These are phyloP conservation scores for Dyspetes luteomarginatus DNA, from an alignment of 2,888 invertebrate species.

Conservation along the genomic window DNA sequence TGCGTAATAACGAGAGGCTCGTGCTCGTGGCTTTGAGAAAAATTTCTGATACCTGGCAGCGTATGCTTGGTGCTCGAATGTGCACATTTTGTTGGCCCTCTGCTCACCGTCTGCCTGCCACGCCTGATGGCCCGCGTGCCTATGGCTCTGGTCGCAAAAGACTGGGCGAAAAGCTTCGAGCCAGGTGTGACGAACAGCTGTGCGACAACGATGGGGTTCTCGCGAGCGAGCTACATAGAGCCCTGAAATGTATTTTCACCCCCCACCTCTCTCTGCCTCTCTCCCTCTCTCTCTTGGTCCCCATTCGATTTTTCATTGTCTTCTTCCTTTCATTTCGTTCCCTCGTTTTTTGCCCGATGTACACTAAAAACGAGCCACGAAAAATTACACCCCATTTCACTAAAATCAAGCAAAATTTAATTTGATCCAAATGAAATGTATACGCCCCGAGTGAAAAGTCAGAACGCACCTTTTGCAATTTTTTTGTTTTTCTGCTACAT, in stretches of 20 bases:
- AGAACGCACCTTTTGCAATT: too few species aligned
- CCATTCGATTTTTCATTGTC: not conserved
- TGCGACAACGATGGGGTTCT: conserved; percentile 38
- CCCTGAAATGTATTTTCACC: not conserved
- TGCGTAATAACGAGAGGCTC: not conserved
- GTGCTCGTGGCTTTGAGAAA: conserved; percentile 36
- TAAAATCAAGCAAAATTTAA: too few species aligned
- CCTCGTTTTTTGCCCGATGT: not conserved
- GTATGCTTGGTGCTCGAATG: conserved; percentile 41
- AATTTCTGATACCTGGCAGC: conserved; percentile 61
- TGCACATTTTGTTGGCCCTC: conserved; percentile 55
- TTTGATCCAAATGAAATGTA: not conserved
- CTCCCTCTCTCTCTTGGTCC: not conserved
- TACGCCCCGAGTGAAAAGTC: too few species aligned
- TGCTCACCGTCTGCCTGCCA: conserved; percentile 40
- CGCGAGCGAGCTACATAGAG: not conserved
- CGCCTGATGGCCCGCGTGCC: conserved; percentile 22
- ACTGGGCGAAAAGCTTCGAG: conserved; percentile 47
- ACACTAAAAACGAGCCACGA: too few species aligned
- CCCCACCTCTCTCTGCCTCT: not conserved
- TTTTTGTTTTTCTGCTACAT: not conserved
- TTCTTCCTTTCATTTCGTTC: not conserved
- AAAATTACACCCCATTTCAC: too few species aligned
- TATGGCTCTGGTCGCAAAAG: not conserved
- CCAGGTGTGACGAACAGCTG: conserved; percentile 68